Evolutionary conservation across 2,113 vertebrate genomes (phyloP).

Genomic region (Anoplopoma fimbria): DNA sequence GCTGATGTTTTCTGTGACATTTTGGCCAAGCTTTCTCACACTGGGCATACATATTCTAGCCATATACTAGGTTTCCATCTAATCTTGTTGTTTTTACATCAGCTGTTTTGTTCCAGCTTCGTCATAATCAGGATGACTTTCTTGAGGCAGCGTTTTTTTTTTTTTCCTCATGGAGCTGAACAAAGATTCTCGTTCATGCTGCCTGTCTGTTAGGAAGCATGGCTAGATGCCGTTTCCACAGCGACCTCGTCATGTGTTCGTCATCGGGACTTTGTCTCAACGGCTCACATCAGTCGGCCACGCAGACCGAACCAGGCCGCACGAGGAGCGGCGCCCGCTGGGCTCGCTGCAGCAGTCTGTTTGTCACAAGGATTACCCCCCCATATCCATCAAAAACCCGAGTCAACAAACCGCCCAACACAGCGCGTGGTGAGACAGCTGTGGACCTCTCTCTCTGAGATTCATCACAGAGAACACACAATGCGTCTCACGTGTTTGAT

Average conservation of each 20-base stretch:
- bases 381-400: slow-evolving; percentile 50
- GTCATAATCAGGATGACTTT: background rate
- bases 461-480: slow-evolving; percentile 21
- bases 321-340: background rate
- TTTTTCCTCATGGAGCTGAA: background rate
- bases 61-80: too few species aligned
- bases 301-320: background rate
- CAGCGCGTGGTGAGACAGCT: slow-evolving; percentile 36
- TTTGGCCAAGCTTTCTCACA: too few species aligned
- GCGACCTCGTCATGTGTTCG: slow-evolving; percentile 39
- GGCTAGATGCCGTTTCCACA: background rate
- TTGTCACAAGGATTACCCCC: slow-evolving; percentile 21
- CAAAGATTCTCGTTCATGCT: slow-evolving; percentile 42
- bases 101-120: background rate
- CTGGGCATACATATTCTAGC: too few species aligned
- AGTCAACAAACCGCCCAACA: slow-evolving; percentile 35
- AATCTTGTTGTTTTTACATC: background rate
- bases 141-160: background rate
- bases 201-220: background rate
- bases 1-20: too few species aligned
- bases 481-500: slow-evolving; percentile 15
- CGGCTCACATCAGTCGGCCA: slow-evolving; percentile 14
- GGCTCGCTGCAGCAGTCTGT: background rate
- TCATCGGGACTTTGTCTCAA: slow-evolving; percentile 46
- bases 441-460: slow-evolving; percentile 2